Conservation (phyloP, 53 echinoderm and acorn worm genomes). For the Henricia sp. region DNA sequence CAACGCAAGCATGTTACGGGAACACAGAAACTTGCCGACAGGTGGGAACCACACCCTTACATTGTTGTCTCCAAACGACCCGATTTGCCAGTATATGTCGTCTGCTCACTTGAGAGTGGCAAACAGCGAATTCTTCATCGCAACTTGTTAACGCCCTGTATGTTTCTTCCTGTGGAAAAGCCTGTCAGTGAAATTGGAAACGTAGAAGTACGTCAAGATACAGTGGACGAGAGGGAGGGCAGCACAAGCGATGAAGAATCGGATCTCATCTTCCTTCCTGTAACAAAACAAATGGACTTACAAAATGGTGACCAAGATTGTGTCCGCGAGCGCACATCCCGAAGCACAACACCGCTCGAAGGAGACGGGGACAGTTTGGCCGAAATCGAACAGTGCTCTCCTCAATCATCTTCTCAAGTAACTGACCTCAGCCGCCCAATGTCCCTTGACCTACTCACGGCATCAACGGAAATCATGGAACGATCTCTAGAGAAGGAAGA, state of each 20-base stretch:
- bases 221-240: not conserved
- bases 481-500: not conserved
- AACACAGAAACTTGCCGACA: slow-evolving; percentile 14
- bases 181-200: not conserved
- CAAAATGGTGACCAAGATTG: not conserved
- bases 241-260: not conserved
- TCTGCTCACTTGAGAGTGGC: not conserved
- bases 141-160: slow-evolving; percentile 46
- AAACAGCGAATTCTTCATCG: slow-evolving; percentile 28
- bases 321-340: not conserved
- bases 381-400: not conserved
- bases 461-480: not conserved
- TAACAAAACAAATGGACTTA: not conserved
- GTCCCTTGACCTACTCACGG: not conserved
- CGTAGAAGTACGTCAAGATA: not conserved
- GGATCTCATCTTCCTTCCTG: not conserved
- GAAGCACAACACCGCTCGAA: not conserved
- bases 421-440: not conserved
- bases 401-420: not conserved
- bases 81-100: slow-evolving; percentile 5
- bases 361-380: not conserved
- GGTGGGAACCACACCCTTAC: slow-evolving; percentile 30
- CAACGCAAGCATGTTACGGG: slow-evolving; percentile 1
- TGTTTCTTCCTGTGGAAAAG: slow-evolving; percentile 21
- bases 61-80: slow-evolving; percentile 19